These are phyloP conservation scores for Tragelaphus buxtoni DNA, from an alignment of 2,113 vertebrate genomes.

Conservation along the genomic window DNA sequence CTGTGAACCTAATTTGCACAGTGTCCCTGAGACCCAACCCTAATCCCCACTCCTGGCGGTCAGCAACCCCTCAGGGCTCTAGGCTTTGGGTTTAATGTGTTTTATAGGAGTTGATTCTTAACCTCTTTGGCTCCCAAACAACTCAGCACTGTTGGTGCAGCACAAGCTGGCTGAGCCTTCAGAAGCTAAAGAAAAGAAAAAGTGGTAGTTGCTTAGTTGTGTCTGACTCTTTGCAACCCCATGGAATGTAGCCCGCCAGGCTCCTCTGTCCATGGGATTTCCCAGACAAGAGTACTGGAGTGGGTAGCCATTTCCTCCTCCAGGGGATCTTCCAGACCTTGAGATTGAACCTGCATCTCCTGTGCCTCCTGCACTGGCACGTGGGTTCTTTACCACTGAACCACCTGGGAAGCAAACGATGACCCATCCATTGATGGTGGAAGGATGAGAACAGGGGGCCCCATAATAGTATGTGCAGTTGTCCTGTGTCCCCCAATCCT, in stretches of 20 bases:
- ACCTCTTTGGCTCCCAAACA: neutral
- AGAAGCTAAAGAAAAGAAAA: neutral
- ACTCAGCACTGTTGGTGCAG: neutral
- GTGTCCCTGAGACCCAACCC: neutral
- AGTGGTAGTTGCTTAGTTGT: neutral
- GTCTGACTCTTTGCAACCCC: neutral
- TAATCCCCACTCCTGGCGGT: too few relatives aligned
- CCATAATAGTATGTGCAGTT: too few relatives aligned
- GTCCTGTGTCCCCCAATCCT: neutral
- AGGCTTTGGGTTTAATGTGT: neutral
- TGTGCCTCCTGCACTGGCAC: neutral
- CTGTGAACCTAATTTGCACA: neutral
- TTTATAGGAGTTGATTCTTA: neutral
- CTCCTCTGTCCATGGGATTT: neutral
- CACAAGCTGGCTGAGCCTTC: neutral
- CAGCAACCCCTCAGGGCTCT: neutral
- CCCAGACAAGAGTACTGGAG: neutral
- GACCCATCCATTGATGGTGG: neutral
- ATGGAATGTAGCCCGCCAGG: neutral
- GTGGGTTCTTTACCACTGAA: neutral
- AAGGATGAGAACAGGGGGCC: neutral
- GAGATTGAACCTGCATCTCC: neutral
- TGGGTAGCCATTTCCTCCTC: neutral
- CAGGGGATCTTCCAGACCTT: neutral
- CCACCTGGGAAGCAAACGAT: neutral